A percentile compares a stretch with the other conserved stretches of the same genome.
These are phyloP conservation scores for Pachypanchax playfairii DNA, from an alignment of 2,113 vertebrate species.

Conservation along the genomic window DNA sequence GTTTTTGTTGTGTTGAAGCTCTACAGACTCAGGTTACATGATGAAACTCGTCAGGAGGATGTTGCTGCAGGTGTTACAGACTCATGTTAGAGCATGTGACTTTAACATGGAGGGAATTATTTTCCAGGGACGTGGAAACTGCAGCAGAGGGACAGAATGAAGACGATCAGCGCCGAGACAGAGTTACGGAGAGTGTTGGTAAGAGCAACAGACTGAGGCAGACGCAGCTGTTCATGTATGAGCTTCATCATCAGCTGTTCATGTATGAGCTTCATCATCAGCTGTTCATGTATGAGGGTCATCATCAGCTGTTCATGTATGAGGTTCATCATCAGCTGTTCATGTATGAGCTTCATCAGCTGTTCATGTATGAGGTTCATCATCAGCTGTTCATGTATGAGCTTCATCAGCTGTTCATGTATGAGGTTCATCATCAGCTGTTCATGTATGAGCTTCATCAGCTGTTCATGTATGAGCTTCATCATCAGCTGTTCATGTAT, in stretches of 20 bases:
- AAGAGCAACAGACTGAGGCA: accelerated
- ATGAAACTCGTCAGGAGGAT: no score
- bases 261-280: no score
- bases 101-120: no score
- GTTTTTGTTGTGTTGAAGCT: no score
- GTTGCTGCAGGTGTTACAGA: no score
- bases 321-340: background rate
- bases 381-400: background rate
- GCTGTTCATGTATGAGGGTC: background rate
- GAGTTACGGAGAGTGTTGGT: conserved; percentile 32
- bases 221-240: no score
- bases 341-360: no score
- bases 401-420: no score
- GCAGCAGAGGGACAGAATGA: conserved; percentile 10
- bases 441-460: no score
- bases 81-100: no score
- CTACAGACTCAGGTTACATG: no score
- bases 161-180: conserved; percentile 7
- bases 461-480: background rate
- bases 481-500: background rate
- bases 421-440: background rate
- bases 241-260: no score
- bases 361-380: background rate
- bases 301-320: background rate
- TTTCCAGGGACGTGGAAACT: conserved; percentile 51